Evolutionary conservation across 1,140 invertebrate species (phyloP).

Genomic region (Rhopalosiphum maidis): DNA sequence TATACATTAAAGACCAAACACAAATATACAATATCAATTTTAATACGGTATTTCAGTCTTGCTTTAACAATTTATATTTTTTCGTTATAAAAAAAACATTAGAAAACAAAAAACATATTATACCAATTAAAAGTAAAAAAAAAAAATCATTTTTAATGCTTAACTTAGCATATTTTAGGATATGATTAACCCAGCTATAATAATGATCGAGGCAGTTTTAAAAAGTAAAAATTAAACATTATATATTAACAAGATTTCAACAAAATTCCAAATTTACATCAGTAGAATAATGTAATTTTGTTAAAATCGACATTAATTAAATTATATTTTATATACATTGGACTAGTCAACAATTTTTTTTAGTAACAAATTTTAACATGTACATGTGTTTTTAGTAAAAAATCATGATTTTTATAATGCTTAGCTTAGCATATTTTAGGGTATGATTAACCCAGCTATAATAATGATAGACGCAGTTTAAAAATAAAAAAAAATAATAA

Average conservation of each 20-base stretch:
- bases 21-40: slow-evolving; percentile 1
- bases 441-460: not conserved
- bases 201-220: not conserved
- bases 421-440: not conserved
- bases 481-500: not conserved
- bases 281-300: slow-evolving; percentile 2
- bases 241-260: not conserved
- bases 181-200: no score
- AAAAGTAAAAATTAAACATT: not conserved
- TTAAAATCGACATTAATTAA: not conserved
- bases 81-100: not conserved
- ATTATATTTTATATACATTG: slow-evolving; percentile 26
- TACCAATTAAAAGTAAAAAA: slow-evolving; percentile 23
- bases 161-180: not conserved
- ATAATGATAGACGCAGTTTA: not conserved
- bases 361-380: slow-evolving; percentile 22
- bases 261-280: not conserved
- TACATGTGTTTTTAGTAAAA: not conserved
- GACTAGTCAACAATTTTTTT: slow-evolving; percentile 39
- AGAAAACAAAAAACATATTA: not conserved
- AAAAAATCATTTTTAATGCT: not conserved
- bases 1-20: not conserved
- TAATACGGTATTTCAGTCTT: slow-evolving; percentile 25
- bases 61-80: slow-evolving; percentile 19
- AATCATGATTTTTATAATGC: slow-evolving; percentile 13